Evolutionary conservation across 2,888 invertebrate species (phyloP).

Genomic region (Ptychoptera albimana): DNA sequence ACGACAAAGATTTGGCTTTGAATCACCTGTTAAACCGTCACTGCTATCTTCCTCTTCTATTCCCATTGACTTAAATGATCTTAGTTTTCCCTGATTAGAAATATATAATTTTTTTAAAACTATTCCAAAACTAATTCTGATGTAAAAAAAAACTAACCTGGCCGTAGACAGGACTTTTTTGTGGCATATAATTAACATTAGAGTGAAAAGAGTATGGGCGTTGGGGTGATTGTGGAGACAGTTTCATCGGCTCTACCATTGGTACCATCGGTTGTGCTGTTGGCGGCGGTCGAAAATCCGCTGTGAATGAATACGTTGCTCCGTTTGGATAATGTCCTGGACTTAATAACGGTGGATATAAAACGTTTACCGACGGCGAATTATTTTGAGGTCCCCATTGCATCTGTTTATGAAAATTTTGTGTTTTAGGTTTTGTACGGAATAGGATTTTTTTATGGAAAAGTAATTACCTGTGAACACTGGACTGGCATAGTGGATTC

Average conservation of each 20-base stretch:
- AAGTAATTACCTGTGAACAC: constrained; percentile 47
- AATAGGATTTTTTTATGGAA: neutral
- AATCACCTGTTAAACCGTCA: constrained; percentile 30
- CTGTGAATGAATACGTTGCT: constrained; percentile 69
- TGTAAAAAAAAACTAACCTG: neutral
- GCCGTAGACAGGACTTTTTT: constrained; percentile 6
- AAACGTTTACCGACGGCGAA: constrained; percentile 43
- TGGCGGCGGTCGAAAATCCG: constrained; percentile 53
- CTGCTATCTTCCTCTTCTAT: constrained; percentile 47
- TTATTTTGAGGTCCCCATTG: constrained; percentile 57
- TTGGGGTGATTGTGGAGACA: constrained; percentile 20
- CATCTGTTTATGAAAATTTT: constrained; percentile 39
- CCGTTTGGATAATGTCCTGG: constrained; percentile 48
- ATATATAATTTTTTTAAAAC: too few relatives aligned
- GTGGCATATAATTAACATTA: constrained; percentile 10
- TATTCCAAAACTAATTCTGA: too few relatives aligned
- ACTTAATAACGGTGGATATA: constrained; percentile 49
- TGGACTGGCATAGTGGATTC: constrained; percentile 29
- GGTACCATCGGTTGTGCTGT: constrained; percentile 32
- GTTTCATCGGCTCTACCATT: constrained; percentile 21
- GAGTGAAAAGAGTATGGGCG: constrained; percentile 18
- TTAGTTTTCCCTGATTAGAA: constrained; percentile 8
- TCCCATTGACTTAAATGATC: constrained; percentile 23
- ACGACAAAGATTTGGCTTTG: constrained; percentile 77
- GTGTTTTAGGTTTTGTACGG: neutral